These are phyloP conservation scores for Rotaria sp. DNA, from an alignment of 2,888 invertebrate species.

Conservation along the genomic window DNA sequence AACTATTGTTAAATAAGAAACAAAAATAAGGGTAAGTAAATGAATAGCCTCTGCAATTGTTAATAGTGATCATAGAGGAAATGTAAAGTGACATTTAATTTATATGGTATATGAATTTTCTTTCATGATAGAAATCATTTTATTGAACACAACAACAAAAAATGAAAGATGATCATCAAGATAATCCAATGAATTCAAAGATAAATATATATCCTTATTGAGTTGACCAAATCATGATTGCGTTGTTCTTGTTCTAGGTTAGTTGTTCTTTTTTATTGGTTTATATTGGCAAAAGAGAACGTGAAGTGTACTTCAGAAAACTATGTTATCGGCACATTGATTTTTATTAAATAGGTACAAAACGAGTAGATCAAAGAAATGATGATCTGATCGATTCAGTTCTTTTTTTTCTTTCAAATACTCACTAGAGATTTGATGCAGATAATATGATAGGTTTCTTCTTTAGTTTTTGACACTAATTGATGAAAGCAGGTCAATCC, in stretches of 20 bases:
- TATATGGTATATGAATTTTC: not conserved
- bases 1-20: not conserved
- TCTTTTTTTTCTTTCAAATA: too few species aligned
- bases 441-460: too few species aligned
- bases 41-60: not conserved
- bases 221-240: too few species aligned
- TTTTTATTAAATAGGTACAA: not conserved
- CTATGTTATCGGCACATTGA: not conserved
- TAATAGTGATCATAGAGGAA: not conserved
- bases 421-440: too few species aligned
- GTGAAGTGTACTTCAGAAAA: not conserved
- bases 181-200: too few species aligned
- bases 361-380: not conserved
- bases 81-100: not conserved
- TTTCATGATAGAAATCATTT: not conserved
- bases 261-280: not conserved
- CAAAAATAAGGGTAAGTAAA: not conserved
- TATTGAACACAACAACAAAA: not conserved
- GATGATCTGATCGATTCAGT: not conserved
- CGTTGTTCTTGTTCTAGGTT: not conserved
- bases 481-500: too few species aligned
- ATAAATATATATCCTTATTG: too few species aligned
- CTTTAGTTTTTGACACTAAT: too few species aligned
- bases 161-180: not conserved
- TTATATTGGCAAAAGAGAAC: not conserved